Base-by-base conservation (phyloP, 2,113 vertebrate genomes). In the Mesocricetus auratus region DNA sequence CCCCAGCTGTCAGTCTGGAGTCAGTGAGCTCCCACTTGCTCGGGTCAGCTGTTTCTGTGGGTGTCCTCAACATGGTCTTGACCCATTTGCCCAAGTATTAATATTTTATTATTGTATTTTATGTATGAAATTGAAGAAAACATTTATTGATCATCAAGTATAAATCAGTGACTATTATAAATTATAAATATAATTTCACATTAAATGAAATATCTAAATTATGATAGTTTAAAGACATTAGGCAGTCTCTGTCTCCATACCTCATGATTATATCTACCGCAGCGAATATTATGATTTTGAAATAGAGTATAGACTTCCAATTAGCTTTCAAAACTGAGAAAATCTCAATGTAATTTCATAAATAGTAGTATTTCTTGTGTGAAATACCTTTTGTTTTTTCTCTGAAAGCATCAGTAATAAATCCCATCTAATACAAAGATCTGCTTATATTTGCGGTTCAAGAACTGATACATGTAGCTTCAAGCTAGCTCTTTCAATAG, bases 241-340 rank as follows among this genome's bases (percentile, higher is more conserved):
- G 22, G 21, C 22, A 39, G 19, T 58, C 50, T 47, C n/a, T 86
- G 26, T 45, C 11, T 82, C 9, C 71, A 2, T 92, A 66, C 4
- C 4, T 91, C 83, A 73, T 47, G 68, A 36, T 90, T 89, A 42
- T 4, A 58, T 29, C 47, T 75, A 81, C 45, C 91, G 62, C 60
- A 89, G 19, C 33, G 58, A 81, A 92, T 36, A 53, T 53, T 90
- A 5, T 26, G 53, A 71, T 53, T 33, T 92, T 83, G 13, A 4
- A 62, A 68, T 77, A 89, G 13, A 68, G 5, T 36, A 58, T 22
- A 39, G 13, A 33, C 17, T 7, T 95, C 71, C 88, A 90, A 15
- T 60, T 94, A 90, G n/a, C 73, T 74, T 89, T 86, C 33, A 88
- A 96, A 81, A 82, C 45, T 56, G 29, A 85, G 78, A 42, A 24